Conservation (phyloP, 2,888 invertebrate species). For the Adineta ricciae region DNA sequence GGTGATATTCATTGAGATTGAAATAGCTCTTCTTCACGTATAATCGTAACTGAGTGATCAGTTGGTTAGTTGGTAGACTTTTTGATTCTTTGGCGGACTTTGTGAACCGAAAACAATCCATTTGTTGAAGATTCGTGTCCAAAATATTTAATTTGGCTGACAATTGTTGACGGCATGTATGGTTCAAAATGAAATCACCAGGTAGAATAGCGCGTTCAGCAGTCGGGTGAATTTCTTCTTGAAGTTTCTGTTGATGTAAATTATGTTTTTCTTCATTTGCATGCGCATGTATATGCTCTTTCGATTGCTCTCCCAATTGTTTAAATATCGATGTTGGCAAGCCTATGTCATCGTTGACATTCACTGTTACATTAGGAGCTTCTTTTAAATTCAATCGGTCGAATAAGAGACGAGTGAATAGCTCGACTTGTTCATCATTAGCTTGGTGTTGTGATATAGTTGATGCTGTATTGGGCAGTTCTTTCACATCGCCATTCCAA, state of each 20-base stretch:
- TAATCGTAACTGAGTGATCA: neutral
- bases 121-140: neutral
- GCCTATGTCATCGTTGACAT: neutral
- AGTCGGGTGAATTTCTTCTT: neutral
- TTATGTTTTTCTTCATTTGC: neutral
- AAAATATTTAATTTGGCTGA: neutral
- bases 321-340: neutral
- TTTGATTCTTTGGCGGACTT: neutral
- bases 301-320: neutral
- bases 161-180: neutral
- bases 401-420: neutral
- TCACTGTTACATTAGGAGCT: neutral
- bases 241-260: neutral
- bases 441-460: neutral
- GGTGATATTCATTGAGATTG: neutral
- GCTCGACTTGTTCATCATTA: neutral
- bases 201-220: conserved; percentile 4
- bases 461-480: neutral
- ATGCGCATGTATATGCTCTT: neutral
- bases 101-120: conserved; percentile 16
- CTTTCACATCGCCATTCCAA: neutral
- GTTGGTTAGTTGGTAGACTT: neutral
- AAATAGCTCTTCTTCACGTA: neutral
- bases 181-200: neutral
- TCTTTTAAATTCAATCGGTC: neutral